Conservation (phyloP, 1,140 invertebrate species). For the Steinernema khuongi region DNA sequence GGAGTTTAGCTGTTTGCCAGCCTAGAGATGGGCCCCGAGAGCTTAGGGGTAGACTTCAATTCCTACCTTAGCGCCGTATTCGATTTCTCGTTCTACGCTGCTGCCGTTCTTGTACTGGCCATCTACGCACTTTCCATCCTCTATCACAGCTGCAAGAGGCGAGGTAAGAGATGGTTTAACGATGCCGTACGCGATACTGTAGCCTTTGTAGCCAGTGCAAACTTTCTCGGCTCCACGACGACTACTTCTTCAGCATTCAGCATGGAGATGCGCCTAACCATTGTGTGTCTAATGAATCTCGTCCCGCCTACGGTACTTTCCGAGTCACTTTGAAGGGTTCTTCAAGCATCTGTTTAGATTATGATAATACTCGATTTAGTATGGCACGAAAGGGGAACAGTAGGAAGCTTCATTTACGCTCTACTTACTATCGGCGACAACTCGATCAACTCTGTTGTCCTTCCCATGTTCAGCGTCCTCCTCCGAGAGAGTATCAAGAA, state of each 20-base stretch:
- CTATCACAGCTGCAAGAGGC: neutral
- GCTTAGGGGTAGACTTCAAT: neutral
- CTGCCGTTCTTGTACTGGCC: neutral
- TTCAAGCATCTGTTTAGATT: neutral
- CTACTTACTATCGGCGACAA: neutral
- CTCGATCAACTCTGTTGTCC: neutral
- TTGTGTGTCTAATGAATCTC: neutral
- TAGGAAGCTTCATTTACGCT: neutral
- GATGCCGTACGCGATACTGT: neutral
- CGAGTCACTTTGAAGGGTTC: neutral
- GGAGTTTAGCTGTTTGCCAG: neutral
- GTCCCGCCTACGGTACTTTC: neutral
- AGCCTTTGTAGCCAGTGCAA: neutral
- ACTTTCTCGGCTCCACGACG: neutral
- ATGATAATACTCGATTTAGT: neutral
- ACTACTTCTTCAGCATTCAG: neutral
- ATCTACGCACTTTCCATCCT: neutral
- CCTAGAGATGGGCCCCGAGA: neutral
- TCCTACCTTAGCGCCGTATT: neutral
- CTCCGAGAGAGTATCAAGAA: neutral
- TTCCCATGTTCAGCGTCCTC: too few relatives aligned
- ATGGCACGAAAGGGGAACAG: neutral
- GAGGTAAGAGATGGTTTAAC: neutral
- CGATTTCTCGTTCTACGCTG: neutral
- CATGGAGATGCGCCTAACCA: neutral